phyloP scores from a whole-genome alignment of 2,113 vertebrate genomes.

The Antigone vipio region DNA sequence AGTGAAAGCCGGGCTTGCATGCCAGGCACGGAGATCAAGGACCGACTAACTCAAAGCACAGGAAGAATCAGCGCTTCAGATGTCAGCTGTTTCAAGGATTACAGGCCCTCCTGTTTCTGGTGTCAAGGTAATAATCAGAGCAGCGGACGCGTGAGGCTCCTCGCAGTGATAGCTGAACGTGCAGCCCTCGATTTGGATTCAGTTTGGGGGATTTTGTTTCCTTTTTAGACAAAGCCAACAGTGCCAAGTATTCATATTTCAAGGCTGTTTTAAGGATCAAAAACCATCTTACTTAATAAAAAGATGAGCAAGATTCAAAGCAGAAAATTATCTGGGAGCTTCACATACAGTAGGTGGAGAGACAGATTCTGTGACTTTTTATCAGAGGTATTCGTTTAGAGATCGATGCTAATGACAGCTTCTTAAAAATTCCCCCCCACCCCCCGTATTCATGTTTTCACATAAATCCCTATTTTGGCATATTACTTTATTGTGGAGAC shows the following conservation, averaged over 20 bases:
- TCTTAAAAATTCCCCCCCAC: not conserved
- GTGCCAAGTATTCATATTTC: not conserved
- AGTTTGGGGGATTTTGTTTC: conserved; percentile 48
- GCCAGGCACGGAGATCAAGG: conserved; percentile 15
- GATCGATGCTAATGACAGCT: not conserved
- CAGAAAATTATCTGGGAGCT: conserved; percentile 58
- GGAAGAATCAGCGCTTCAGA: conserved; percentile 12
- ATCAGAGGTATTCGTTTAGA: not conserved
- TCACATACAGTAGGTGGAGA: conserved; percentile 10
- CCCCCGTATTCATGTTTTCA: not conserved
- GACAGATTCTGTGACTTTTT: not conserved
- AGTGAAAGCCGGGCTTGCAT: conserved; percentile 24
- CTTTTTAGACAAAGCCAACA: conserved; percentile 55
- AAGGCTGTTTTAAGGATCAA: conserved; percentile 59
- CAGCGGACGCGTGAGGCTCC: not conserved
- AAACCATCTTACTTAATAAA: conserved; percentile 45
- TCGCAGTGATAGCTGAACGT: not conserved
- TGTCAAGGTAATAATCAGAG: conserved; percentile 46
- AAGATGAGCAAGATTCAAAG: conserved; percentile 49
- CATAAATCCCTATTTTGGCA: conserved; percentile 43
- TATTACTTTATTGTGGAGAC: conserved; percentile 48
- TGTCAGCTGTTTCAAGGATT: conserved; percentile 33
- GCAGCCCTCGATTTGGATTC: not conserved
- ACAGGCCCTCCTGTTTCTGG: not conserved
- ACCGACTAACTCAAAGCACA: conserved; percentile 32